These are phyloP conservation scores for Hybognathus amarus DNA, from an alignment of 2,797 vertebrate species.

Conservation along the genomic window DNA sequence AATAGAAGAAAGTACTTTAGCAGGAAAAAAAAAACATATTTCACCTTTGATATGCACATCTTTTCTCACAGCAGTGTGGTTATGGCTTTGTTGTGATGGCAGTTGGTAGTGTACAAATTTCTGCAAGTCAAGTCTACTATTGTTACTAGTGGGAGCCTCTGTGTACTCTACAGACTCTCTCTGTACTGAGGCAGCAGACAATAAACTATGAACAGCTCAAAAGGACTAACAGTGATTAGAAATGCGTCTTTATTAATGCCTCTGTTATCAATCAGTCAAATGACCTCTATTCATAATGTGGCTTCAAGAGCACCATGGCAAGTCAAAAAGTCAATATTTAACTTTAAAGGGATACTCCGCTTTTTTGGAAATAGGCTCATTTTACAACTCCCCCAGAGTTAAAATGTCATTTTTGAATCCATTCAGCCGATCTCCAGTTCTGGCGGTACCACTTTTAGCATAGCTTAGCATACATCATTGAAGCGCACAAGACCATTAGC, in stretches of 20 bases:
- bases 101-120: background rate
- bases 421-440: too few species aligned
- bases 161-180: conserved; percentile 1
- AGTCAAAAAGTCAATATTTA: conserved; percentile 36
- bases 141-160: background rate
- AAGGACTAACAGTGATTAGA: conserved; percentile 19
- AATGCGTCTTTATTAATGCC: conserved; percentile 19
- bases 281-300: background rate
- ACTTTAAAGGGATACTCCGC: too few species aligned
- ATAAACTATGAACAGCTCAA: conserved; percentile 26
- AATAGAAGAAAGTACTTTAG: background rate
- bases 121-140: background rate
- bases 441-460: too few species aligned
- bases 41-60: background rate
- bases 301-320: background rate
- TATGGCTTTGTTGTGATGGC: conserved; percentile 1
- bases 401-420: too few species aligned
- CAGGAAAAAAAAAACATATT: background rate
- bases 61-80: background rate
- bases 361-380: too few species aligned
- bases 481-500: too few species aligned
- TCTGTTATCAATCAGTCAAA: conserved; percentile 30
- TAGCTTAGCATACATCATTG: too few species aligned
- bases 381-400: too few species aligned
- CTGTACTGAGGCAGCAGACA: background rate